phyloP scores from a whole-genome alignment of 1,140 invertebrate species.

The Rhopalosiphum padi region DNA sequence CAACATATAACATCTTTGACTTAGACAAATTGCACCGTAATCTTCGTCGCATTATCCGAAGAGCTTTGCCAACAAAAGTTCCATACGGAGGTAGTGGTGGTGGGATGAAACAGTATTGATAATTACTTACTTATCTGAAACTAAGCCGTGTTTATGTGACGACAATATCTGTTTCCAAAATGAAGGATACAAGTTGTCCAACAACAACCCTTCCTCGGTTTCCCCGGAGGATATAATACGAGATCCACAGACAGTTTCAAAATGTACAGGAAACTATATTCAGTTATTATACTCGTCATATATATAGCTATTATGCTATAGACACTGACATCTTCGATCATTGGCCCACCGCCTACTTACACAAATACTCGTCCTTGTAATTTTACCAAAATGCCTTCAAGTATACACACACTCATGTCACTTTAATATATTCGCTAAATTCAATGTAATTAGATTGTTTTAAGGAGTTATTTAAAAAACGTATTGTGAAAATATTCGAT shows the following conservation, averaged over 20 bases:
- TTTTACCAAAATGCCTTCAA: not conserved
- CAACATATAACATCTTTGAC: conserved; percentile 30
- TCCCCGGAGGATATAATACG: not conserved
- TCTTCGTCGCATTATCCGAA: conserved; percentile 34
- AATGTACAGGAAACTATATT: not conserved
- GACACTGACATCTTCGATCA: not conserved
- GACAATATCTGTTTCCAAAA: conserved; percentile 40
- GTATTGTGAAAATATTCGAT: no score
- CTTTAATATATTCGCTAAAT: not conserved
- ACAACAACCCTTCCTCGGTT: conserved; percentile 2
- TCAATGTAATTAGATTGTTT: not conserved
- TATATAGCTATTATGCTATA: not conserved
- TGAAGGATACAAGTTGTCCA: conserved; percentile 15
- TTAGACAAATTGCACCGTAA: conserved; percentile 41
- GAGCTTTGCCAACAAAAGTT: conserved; percentile 37
- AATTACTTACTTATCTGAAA: conserved; percentile 42
- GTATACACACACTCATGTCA: not conserved
- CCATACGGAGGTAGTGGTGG: not conserved
- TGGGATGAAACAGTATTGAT: not conserved
- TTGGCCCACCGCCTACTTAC: not conserved
- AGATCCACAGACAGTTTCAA: not conserved
- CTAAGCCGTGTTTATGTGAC: conserved; percentile 20
- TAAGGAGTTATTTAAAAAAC: not conserved
- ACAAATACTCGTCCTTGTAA: not conserved
- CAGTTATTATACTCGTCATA: not conserved